A percentile compares a stretch with the other conserved stretches of the same genome.
These are phyloP conservation scores for Epistrophella euchroma DNA, from an alignment of 2,888 invertebrate species.

Conservation along the genomic window DNA sequence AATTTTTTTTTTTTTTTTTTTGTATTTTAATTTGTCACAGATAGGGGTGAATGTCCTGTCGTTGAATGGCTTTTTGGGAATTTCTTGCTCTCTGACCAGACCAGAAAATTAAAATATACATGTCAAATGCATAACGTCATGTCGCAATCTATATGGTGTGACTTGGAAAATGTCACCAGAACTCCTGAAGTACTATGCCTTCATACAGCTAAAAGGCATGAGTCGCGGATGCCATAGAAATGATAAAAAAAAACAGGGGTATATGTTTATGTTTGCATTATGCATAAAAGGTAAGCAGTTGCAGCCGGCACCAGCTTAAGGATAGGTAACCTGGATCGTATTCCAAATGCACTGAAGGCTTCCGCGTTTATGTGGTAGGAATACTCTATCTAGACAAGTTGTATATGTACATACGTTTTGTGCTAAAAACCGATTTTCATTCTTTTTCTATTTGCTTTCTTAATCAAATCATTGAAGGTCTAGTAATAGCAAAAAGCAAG, in stretches of 20 bases:
- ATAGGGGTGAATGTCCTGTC: conserved; percentile 57
- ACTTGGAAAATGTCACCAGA: conserved; percentile 65
- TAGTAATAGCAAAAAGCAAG: conserved; percentile 8
- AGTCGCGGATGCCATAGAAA: conserved; percentile 68
- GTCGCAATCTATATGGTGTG: conserved; percentile 42
- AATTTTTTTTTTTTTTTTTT: neutral
- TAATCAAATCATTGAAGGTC: conserved; percentile 65
- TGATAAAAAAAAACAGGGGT: conserved; percentile 54
- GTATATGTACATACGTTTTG: conserved; percentile 12
- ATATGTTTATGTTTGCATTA: conserved; percentile 54
- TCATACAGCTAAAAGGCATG: conserved; percentile 16
- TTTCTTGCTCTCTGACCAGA: conserved; percentile 27
- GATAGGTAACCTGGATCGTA: conserved; percentile 67
- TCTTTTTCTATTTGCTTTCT: conserved; percentile 18
- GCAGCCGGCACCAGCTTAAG: conserved; percentile 60
- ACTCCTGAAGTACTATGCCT: conserved; percentile 35
- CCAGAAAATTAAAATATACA: neutral
- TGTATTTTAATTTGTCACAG: neutral
- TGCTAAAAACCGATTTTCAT: conserved; percentile 58
- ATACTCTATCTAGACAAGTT: conserved; percentile 11
- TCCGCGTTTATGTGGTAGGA: conserved; percentile 58
- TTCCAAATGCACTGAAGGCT: conserved; percentile 70
- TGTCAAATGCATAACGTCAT: conserved; percentile 29
- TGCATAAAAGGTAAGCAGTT: conserved; percentile 41
- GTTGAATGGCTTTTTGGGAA: conserved; percentile 42